A percentile compares a stretch with the other conserved stretches of the same genome.
Conservation (phyloP, 2,888 invertebrate species). For the Andrena bucephala region DNA sequence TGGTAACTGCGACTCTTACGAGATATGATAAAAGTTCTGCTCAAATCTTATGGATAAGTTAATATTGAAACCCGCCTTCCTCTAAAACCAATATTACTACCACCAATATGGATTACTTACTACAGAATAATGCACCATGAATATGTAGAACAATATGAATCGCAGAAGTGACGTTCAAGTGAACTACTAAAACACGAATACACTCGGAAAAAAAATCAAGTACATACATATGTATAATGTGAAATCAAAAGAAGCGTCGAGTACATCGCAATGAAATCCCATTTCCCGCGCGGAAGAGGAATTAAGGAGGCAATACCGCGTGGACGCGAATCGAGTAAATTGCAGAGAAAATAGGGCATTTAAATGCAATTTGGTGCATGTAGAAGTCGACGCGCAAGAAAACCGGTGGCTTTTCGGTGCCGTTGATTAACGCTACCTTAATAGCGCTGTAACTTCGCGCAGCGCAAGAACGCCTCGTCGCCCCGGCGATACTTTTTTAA, state of each 20-base stretch:
- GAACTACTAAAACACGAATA: background rate
- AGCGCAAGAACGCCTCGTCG: conserved; percentile 12
- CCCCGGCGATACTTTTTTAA: conserved; percentile 37
- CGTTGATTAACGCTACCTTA: conserved; percentile 67
- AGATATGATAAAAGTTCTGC: too few species aligned
- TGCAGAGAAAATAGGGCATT: conserved; percentile 49
- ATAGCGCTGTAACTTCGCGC: conserved; percentile 44
- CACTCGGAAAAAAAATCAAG: background rate
- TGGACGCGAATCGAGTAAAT: conserved; percentile 42
- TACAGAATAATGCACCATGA: background rate
- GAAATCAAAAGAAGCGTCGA: conserved; percentile 21
- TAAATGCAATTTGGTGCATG: conserved; percentile 47
- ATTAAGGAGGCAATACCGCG: conserved; percentile 10
- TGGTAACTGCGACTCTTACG: too few species aligned
- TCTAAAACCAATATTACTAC: too few species aligned
- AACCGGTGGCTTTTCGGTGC: conserved; percentile 43
- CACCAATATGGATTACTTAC: too few species aligned
- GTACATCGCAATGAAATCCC: conserved; percentile 4
- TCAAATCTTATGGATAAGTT: too few species aligned
- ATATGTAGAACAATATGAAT: background rate
- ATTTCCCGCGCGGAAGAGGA: background rate
- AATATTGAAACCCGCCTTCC: too few species aligned
- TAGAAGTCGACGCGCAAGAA: conserved; percentile 24
- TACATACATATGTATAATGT: background rate
- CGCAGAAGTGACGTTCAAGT: background rate